Evolutionary conservation across 2,888 invertebrate species (phyloP).

Genomic region (Pristionchus maxplancki): DNA sequence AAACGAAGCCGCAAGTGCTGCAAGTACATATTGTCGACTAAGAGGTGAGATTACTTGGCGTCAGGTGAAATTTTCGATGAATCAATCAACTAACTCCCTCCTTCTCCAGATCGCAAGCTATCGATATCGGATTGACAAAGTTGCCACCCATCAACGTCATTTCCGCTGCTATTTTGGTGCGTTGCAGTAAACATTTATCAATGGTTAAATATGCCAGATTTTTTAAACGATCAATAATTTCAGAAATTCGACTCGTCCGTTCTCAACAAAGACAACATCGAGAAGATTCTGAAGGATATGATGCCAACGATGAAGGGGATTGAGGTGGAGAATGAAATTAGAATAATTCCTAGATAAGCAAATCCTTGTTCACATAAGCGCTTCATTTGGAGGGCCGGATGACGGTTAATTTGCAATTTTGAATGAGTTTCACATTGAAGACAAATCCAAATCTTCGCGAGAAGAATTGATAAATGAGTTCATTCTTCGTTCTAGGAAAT

Average conservation of each 20-base stretch:
- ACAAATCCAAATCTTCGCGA: not conserved
- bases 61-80: too few species aligned
- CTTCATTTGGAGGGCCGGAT: not conserved
- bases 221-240: conserved; percentile 80
- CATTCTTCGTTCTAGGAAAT: too few species aligned
- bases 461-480: too few species aligned
- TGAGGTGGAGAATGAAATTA: conserved; percentile 61
- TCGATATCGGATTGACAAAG: conserved; percentile 99
- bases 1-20: conserved; percentile 86
- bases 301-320: conserved; percentile 92
- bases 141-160: conserved; percentile 97
- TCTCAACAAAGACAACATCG: conserved; percentile 88
- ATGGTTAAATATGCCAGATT: not conserved
- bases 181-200: not conserved
- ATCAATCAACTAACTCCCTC: conserved; percentile 90
- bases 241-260: conserved; percentile 99
- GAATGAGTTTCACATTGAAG: not conserved
- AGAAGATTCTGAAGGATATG: conserved; percentile 94
- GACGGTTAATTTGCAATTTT: not conserved
- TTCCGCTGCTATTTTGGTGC: conserved; percentile 87
- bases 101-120: conserved; percentile 96
- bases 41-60: conserved; percentile 79
- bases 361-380: too few species aligned
- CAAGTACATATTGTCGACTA: conserved; percentile 92
- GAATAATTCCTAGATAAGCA: too few species aligned